Base-by-base conservation (phyloP, 2,113 vertebrate genomes). In the Sylvilagus bachmani region DNA sequence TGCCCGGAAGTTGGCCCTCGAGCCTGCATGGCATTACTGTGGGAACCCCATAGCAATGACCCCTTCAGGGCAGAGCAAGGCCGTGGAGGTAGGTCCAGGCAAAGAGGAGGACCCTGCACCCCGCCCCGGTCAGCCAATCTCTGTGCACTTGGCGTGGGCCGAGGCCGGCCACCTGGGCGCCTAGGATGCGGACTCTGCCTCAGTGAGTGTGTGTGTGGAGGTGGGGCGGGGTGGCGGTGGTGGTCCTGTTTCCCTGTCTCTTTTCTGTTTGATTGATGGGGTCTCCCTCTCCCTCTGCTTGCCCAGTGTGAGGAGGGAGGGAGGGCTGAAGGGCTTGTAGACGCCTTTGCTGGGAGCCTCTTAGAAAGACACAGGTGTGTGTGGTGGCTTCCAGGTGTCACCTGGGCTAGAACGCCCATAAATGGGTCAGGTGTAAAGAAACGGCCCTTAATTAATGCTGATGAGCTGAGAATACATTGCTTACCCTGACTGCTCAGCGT, bases 131-230 rank as follows among this genome's bases (percentile, higher is more conserved):
- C 25, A 5, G 2, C 2, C 1, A 22, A 4, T 61, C 53, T 61
- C 3, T 5, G 0, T n/a, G 24, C 31, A 6, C 0, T 8, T 8
- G 44, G 9, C 21, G 44, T 0, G 0, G 38, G 31, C 6, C 3
- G 24, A 3, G 33, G 17, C 70, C 19, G 2, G 21, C 64, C 14
- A 4, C 53, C 3, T 19, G 74, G n/a, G 51, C 11, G 67, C 58
- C 7, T 5, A 1, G 0, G 29, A 44, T 0, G 33, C 31, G 64
- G 74, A 38, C 27, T 11, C 64, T 5, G 0, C 7, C 11, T 3
- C 14, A 4, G 55, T 21, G 55, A 17, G 19, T 58, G 55, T 58
- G 55, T 58, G 55, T 58, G 55, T 58, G 19, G 55, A 44, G 44
- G 7, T 44, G 12, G 55, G 55, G 55, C 17, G 19, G 55, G 6